Evolutionary conservation across 2,113 vertebrate species (phyloP).

Genomic region (Scatophagus argus): DNA sequence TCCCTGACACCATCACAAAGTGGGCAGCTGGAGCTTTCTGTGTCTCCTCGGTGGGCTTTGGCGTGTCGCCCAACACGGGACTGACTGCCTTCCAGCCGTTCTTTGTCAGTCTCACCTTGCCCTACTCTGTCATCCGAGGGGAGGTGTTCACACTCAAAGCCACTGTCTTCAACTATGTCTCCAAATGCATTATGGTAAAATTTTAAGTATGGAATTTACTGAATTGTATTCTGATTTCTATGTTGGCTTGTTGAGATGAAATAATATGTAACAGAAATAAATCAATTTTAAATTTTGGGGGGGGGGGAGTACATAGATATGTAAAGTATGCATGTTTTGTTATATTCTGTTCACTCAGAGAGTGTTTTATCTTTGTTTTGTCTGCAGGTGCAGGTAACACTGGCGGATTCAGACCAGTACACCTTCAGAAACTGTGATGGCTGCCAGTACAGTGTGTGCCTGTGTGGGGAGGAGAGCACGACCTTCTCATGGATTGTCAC

Average conservation of each 20-base stretch:
- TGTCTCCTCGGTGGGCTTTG: conserved; percentile 86
- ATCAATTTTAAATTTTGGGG: too few species aligned
- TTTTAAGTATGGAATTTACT: neutral
- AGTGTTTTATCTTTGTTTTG: neutral
- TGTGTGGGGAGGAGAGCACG: conserved; percentile 79
- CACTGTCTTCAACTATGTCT: conserved; percentile 89
- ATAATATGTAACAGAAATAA: neutral
- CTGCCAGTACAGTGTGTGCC: conserved; percentile 80
- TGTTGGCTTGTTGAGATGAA: neutral
- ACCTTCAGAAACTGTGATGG: conserved; percentile 65
- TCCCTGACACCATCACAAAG: conserved; percentile 91
- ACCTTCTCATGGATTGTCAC: conserved; percentile 83
- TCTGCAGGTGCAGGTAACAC: conserved; percentile 79
- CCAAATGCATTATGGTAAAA: conserved; percentile 88
- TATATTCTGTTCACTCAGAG: too few species aligned
- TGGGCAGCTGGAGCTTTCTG: conserved; percentile 92
- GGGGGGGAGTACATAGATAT: too few species aligned
- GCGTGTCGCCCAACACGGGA: conserved; percentile 79
- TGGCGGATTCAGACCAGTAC: conserved; percentile 80
- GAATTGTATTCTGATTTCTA: neutral
- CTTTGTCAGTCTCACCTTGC: conserved; percentile 86
- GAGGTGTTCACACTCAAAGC: conserved; percentile 88
- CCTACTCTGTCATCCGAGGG: conserved; percentile 87
- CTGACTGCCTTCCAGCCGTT: conserved; percentile 87
- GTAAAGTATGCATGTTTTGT: too few species aligned